Base-by-base conservation (phyloP, 2,888 invertebrate genomes). In the Melieria omissa region DNA sequence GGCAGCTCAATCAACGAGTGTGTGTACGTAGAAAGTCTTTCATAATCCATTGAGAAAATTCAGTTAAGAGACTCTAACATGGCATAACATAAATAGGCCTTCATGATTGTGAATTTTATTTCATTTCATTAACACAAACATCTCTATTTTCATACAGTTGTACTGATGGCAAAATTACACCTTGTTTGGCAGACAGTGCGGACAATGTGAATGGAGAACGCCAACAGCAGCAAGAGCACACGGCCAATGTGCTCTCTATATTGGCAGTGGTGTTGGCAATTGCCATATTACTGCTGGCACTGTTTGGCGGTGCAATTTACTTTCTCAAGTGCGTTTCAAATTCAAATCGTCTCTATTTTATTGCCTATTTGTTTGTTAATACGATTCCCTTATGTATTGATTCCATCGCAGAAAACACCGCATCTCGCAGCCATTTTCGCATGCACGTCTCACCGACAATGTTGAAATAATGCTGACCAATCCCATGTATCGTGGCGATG, bases 401-500 rank as follows among this genome's bases (percentile, higher is more conserved):
- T 55, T 41, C 16, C 73, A 65, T 79, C 81, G 4, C 83, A 91
- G 91, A 75, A 87, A 85, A 83, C 83, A 86, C 78, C 84, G 86
- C 77, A 86, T 86, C 80, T 89, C 91, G 4, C 88, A 89, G 77
- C 90, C 92, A 65, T 95, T 95, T 85, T 91, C 91, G 78, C 95
- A 95, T 88, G 92, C 93, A 73, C 89, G 95, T 10, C 91, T 95
- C 81, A 90, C 93, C 72, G 95, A 95, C 87, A 94, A 93, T 87
- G 93, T 95, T 82, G 95, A 94, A 89, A 93, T 93, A 82, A 84
- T 84, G 84, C 78, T 84, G 0, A 92, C 89, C 83, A 95, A 95
- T 89, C 95, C 95, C 45, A 95, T 95, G 92, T 95, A 94, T 87
- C 90, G 94, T 70, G 93, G 92, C 73, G 92, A 92, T 81, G 89